Base-by-base conservation (phyloP, 2,797 vertebrate genomes). In the Nothura maculosa region DNA sequence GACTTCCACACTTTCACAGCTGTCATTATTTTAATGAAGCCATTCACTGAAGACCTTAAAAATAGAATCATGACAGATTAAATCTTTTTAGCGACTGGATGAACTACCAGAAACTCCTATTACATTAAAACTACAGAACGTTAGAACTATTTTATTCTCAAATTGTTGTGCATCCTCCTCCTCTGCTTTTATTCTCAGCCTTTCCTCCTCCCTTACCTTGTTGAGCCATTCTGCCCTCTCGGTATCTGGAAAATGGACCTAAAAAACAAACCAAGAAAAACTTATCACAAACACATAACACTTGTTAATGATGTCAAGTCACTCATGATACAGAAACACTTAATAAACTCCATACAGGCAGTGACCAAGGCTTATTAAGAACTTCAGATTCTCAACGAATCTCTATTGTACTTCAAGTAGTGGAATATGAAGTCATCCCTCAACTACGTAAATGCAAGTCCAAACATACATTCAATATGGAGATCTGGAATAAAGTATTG, bases 211-310 rank as follows among this genome's bases (percentile, higher is more conserved):
- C 30, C 95, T 98, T 98, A 99, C 99, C 98, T 99, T 99, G 97
- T 99, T 99, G 90, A 99, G 98, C 99, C 99, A 99, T 97, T 99
- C 99, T 96, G 99, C 99, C 96, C 99, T 97, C 93, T 99, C 99
- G 62, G 99, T 99, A 94, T 99, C 99, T 96, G 99, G 99, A 97
- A 99, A 99, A 96, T 99, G 98, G 76, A 99, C 99, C 99, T 99
- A 97, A 52, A 52, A 81, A 92, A 17, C 24, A 61, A 69, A 4
- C 2, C 50, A 55, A 76, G 7, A 40, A 80, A 55, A 64, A 78
- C 38, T 84, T 62, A 92, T 30, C 52, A 64, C 17, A 87, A 85
- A 87, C 17, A 74, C 1, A 25, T 85, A 67, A 10, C 10, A 73
- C 1, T 40, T 32, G 5, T 50, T 72, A 77, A 58, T 28, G 28